Conservation (phyloP, 2,113 vertebrate genomes). For the Psilopogon haemacephalus region DNA sequence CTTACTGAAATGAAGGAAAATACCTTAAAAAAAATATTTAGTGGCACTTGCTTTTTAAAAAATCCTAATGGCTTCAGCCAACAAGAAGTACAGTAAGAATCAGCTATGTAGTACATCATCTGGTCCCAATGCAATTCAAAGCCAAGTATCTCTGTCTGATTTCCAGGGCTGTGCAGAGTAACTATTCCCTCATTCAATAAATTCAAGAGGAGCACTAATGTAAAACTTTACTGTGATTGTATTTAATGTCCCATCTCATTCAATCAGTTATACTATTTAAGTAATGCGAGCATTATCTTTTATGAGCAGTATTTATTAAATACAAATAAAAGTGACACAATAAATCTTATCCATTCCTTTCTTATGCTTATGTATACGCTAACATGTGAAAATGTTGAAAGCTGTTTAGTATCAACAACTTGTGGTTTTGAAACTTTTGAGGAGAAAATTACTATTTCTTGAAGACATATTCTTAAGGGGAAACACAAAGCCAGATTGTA, state of each 20-base stretch:
- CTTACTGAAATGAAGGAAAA: background rate
- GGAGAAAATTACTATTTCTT: background rate
- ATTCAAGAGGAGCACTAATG: background rate
- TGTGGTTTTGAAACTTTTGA: slow-evolving; percentile 12
- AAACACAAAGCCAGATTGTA: background rate
- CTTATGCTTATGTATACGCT: background rate
- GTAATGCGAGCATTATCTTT: slow-evolving; percentile 28
- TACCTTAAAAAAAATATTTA: background rate
- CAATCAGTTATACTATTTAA: slow-evolving; percentile 24
- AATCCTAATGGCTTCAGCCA: background rate
- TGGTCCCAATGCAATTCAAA: background rate
- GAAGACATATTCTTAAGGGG: background rate
- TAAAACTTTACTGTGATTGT: slow-evolving; percentile 6
- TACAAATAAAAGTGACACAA: slow-evolving; percentile 20
- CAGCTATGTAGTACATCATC: background rate
- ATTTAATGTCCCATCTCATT: slow-evolving; percentile 21
- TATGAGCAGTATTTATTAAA: slow-evolving; percentile 41
- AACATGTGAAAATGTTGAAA: background rate
- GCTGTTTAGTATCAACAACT: background rate
- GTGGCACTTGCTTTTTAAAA: background rate
- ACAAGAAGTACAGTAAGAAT: background rate
- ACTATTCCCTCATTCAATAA: background rate
- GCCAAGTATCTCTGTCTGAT: background rate
- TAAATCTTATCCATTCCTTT: slow-evolving; percentile 9
- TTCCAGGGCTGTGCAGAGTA: background rate